Evolutionary conservation across 2,888 invertebrate species (phyloP), one percentile per base, ranked within the genome.

Genomic region (Helobdella robusta): DNA sequence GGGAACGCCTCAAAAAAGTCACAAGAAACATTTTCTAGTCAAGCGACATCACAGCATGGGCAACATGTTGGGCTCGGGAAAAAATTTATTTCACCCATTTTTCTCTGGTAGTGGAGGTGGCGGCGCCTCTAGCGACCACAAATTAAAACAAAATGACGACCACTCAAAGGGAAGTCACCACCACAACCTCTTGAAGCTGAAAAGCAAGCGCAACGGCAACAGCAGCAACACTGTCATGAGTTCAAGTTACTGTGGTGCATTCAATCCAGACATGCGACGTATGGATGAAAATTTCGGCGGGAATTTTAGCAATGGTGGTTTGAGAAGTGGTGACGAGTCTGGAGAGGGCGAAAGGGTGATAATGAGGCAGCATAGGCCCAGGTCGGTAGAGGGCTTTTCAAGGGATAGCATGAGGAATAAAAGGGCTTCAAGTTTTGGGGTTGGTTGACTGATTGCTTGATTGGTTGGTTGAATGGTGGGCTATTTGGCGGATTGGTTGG

Each of bases 381-480:
- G 93, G 81, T 93, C 93, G 25, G 94, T 94, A 83, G 92, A 92
- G 71, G 89, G 89, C 82, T 86, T 91, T 74, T 88, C 89, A 78
- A 85, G 86, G 77, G 84, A 85, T 73, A 74, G 78, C 65, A 86
- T 90, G 81, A 85, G 89, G 80, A 87, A 88, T 77, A 93, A 93
- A 84, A 85, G 93, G 81, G 91, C 89, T 83, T 92, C 92, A 80
- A 93, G 93, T 81, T 94, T 93, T 84, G 92, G 92, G 85, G 93
- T 93, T 81, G 85, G 87, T 84, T 59, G 11, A 32, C 6, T 35
- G 5, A 35, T 32, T 30, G 32, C n/a, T 20, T 52, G 20, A 32
- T 59, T 32, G 54, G 23, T 23, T 18, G 23, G 18, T 23, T 54
- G 11, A 52, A 18, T 18, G 23, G 23, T 52, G 11, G 20, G 23